phyloP scores from a whole-genome alignment of 2,888 invertebrate genomes.

The Cryptops parisi region DNA sequence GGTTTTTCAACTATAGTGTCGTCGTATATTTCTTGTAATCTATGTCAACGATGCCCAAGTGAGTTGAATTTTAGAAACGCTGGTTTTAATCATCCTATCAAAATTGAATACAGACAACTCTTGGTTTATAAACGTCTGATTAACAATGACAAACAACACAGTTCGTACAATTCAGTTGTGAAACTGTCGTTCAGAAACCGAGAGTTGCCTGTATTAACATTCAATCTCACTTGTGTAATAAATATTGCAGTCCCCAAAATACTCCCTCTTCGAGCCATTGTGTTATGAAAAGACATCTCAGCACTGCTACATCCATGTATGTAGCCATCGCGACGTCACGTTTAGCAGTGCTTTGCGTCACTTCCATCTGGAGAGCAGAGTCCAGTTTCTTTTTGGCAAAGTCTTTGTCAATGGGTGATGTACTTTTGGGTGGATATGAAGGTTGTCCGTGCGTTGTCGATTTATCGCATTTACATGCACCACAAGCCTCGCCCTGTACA shows the following conservation, averaged over 20 bases:
- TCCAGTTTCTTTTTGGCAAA: conserved; percentile 48
- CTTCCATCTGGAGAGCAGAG: conserved; percentile 19
- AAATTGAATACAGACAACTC: too few species aligned
- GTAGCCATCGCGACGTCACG: conserved; percentile 51
- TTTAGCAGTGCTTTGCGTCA: background rate
- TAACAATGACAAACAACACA: too few species aligned
- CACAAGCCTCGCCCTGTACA: conserved; percentile 7
- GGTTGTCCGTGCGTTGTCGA: background rate
- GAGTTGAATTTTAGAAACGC: too few species aligned
- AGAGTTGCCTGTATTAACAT: too few species aligned
- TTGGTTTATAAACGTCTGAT: too few species aligned
- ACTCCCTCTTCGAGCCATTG: conserved; percentile 99
- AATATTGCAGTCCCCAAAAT: conserved; percentile 87
- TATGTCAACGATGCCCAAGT: too few species aligned
- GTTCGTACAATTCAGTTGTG: too few species aligned
- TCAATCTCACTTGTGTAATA: conserved; percentile 59
- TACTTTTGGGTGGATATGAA: background rate
- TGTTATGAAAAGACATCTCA: conserved; percentile 85
- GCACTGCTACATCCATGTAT: conserved; percentile 88
- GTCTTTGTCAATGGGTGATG: conserved; percentile 54
- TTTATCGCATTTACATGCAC: conserved; percentile 9
- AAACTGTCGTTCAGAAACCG: too few species aligned
- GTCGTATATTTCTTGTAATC: conserved; percentile 74
- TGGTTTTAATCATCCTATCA: too few species aligned
- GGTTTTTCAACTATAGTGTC: conserved; percentile 60